Evolutionary conservation across 2,888 invertebrate species (phyloP).

Genomic region (Dascillus cervinus): DNA sequence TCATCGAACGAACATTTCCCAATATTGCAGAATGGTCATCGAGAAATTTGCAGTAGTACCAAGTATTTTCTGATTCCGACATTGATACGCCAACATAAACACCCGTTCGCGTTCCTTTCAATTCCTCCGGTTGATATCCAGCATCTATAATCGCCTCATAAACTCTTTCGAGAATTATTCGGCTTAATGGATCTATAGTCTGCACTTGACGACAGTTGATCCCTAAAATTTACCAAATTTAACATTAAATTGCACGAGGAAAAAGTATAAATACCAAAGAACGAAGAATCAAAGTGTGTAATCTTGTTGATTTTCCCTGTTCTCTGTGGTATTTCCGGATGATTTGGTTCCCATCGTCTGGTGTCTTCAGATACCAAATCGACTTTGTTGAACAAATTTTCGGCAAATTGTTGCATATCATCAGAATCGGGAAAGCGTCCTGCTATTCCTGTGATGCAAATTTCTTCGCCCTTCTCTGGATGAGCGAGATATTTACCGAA

Average conservation of each 20-base stretch:
- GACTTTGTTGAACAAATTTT: constrained; percentile 66
- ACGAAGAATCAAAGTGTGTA: constrained; percentile 48
- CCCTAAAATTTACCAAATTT: constrained; percentile 6
- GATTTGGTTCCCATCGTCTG: constrained; percentile 63
- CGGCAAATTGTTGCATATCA: constrained; percentile 60
- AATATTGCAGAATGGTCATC: too few relatives aligned
- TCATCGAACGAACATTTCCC: too few relatives aligned
- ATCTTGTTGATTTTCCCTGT: constrained; percentile 57
- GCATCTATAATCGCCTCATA: constrained; percentile 54
- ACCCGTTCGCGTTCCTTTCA: constrained; percentile 66
- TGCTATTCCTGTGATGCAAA: constrained; percentile 49
- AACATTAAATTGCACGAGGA: not conserved
- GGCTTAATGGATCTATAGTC: constrained; percentile 49
- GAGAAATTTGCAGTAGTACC: constrained; percentile 45
- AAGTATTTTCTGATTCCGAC: constrained; percentile 68
- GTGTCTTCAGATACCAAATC: constrained; percentile 79
- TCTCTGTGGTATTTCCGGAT: constrained; percentile 50
- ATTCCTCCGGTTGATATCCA: constrained; percentile 56
- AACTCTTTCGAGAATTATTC: constrained; percentile 51
- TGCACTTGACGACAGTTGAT: constrained; percentile 62
- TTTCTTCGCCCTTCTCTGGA: too few relatives aligned
- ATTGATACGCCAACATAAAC: constrained; percentile 71
- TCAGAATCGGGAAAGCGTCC: constrained; percentile 73
- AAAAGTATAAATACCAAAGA: constrained; percentile 41
- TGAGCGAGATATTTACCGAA: too few relatives aligned